Base-by-base conservation (phyloP, 1,140 invertebrate genomes). In the Cydia amplana region DNA sequence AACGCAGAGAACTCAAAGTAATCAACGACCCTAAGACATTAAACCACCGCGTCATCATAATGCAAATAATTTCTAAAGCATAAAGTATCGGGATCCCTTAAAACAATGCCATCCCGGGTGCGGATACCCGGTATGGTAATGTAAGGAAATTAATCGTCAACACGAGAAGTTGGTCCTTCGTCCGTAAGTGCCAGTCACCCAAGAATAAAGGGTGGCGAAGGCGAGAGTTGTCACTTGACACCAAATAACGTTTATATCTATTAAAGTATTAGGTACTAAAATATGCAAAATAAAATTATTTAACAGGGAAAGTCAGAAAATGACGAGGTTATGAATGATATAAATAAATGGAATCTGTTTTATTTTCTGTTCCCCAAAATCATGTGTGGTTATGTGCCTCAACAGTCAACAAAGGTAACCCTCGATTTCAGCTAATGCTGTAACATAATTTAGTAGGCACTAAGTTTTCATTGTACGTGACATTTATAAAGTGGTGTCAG, bases 91-190 rank as follows among this genome's bases (percentile, higher is more conserved):
- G 18, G 65, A 70, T 70, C 65, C 65, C 65, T 36, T 40, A 40
- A 70, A 70, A 70, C 65, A 70, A 70, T 70, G 65, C n/a, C 55
- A 60, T 60, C 65, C 64, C 32, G 65, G 65, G 65, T 36, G n/a
- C 32, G 55, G 55, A 23, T 3, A 18, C 65, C 65, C 65, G 65
- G 65, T 70, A 70, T 70, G 65, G 65, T 70, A 36, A 70, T 70
- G 65, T 70, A 36, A 18, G 36, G 65, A 70, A 70, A 70, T 70
- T 70, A 70, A 70, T 70, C 65, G 65, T 43, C 65, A 70, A 70
- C 65, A 70, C 65, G 65, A n/a, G 16, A 70, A 70, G 65, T 70
- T 70, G 65, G 65, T 70, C 65, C 65, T 65, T 36, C 10, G 28
- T 32, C 64, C 64, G 32, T 4, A 36, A 70, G n/a, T 36, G 65